phyloP scores from a whole-genome alignment of 2,797 vertebrate genomes.

The Nyctibius grandis region DNA sequence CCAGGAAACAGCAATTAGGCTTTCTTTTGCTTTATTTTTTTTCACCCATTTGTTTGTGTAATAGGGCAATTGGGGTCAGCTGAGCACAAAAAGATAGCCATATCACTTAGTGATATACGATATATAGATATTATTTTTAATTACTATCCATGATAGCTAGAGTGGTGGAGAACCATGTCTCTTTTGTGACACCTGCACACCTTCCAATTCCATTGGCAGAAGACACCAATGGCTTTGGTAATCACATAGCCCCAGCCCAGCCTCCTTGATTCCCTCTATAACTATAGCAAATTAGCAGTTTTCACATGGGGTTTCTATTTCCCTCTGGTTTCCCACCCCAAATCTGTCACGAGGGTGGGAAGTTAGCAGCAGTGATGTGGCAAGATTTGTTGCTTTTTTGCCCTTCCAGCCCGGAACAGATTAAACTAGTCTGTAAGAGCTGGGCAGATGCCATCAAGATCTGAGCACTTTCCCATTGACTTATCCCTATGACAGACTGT shows the following conservation, averaged over 20 bases:
- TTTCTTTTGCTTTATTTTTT: neutral
- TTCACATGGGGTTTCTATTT: neutral
- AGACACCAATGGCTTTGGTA: rapidly evolving
- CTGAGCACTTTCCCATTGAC: neutral
- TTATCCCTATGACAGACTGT: neutral
- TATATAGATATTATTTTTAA: neutral
- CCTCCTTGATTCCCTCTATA: neutral
- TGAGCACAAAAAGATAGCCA: neutral
- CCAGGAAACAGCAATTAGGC: neutral
- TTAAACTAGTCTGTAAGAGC: neutral
- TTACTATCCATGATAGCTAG: neutral
- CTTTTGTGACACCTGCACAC: rapidly evolving
- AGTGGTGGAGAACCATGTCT: neutral
- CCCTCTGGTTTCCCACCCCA: neutral
- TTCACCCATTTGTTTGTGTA: neutral
- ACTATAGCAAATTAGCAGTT: rapidly evolving
- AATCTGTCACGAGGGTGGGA: neutral
- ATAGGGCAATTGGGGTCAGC: neutral
- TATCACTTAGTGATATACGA: neutral
- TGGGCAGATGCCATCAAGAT: neutral
- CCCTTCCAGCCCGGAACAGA: neutral
- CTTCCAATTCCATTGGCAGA: neutral
- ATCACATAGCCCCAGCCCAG: neutral
- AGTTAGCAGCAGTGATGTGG: neutral
- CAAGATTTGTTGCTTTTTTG: neutral